Evolutionary conservation across 2,113 vertebrate species (phyloP).

Genomic region (Muscicapa adusta): DNA sequence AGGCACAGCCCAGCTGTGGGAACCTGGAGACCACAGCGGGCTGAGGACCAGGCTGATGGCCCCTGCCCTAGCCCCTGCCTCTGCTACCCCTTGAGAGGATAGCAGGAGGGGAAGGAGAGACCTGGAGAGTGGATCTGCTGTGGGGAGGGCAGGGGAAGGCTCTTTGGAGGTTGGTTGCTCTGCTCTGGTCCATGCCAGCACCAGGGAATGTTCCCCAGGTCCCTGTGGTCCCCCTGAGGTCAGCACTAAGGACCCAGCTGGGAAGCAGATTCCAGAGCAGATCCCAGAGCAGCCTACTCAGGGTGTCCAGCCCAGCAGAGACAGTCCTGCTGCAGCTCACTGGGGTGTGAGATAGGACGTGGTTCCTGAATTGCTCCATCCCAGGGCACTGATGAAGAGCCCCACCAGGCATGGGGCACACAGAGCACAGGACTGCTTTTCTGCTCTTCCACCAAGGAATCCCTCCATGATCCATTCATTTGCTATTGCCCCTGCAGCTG

Average conservation of each 20-base stretch:
- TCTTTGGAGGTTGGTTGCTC: neutral
- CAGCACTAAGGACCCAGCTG: neutral
- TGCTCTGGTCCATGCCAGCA: neutral
- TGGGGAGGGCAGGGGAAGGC: neutral
- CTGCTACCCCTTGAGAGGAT: neutral
- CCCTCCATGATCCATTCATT: neutral
- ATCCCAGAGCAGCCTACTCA: neutral
- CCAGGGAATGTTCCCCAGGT: neutral
- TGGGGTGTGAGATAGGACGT: neutral
- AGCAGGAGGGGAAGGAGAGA: neutral
- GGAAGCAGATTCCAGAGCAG: neutral
- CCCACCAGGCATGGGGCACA: neutral
- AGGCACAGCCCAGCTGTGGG: neutral
- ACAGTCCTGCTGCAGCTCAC: neutral
- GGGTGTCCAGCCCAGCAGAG: neutral
- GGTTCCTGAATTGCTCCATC: neutral
- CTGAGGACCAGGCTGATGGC: neutral
- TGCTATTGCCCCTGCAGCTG: neutral
- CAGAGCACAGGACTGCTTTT: neutral
- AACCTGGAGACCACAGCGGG: neutral
- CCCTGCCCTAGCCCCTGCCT: neutral
- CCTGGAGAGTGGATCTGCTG: neutral
- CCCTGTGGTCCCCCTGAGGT: accelerated
- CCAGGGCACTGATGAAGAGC: neutral
- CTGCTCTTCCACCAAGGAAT: neutral